Evolutionary conservation across 2,888 invertebrate species (phyloP).

Genomic region (Nymphalis polychloros): DNA sequence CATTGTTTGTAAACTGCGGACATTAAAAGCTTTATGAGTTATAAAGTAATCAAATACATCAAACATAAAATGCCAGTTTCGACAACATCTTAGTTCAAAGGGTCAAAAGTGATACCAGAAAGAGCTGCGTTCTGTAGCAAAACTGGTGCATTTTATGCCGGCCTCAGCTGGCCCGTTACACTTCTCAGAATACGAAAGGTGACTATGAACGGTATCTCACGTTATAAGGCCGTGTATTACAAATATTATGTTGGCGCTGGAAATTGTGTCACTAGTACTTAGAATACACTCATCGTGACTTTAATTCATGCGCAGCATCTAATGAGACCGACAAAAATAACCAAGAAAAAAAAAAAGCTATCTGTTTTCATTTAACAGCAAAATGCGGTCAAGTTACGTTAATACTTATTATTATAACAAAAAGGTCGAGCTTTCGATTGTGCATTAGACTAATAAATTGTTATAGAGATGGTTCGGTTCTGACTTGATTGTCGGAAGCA

Average conservation of each 20-base stretch:
- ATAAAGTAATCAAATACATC: constrained; percentile 35
- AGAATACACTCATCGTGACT: constrained; percentile 58
- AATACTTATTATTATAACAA: constrained; percentile 27
- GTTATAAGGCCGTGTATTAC: constrained; percentile 58
- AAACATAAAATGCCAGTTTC: constrained; percentile 39
- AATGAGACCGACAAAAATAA: constrained; percentile 54
- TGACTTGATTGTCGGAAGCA: constrained; percentile 66
- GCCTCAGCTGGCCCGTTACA: constrained; percentile 62
- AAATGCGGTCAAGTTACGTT: constrained; percentile 48
- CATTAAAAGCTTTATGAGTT: constrained; percentile 13
- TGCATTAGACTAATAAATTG: constrained; percentile 29
- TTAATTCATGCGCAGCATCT: constrained; percentile 56
- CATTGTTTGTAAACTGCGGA: constrained; percentile 2
- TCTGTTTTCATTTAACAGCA: constrained; percentile 39
- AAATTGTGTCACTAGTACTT: constrained; percentile 66
- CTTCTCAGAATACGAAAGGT: constrained; percentile 65
- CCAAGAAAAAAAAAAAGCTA: constrained; percentile 46
- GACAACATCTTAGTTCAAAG: constrained; percentile 61
- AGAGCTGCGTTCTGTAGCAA: constrained; percentile 56
- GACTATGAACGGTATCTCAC: constrained; percentile 64
- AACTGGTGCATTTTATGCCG: constrained; percentile 67
- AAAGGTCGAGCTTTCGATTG: constrained; percentile 26
- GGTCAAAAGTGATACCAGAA: constrained; percentile 58
- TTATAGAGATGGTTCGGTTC: constrained; percentile 37
- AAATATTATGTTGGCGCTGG: constrained; percentile 63